Percentiles rank a stretch among this genome's conserved stretches.
phyloP scores from a whole-genome alignment of 2,797 vertebrate genomes.

The Anomalospiza imberbis region DNA sequence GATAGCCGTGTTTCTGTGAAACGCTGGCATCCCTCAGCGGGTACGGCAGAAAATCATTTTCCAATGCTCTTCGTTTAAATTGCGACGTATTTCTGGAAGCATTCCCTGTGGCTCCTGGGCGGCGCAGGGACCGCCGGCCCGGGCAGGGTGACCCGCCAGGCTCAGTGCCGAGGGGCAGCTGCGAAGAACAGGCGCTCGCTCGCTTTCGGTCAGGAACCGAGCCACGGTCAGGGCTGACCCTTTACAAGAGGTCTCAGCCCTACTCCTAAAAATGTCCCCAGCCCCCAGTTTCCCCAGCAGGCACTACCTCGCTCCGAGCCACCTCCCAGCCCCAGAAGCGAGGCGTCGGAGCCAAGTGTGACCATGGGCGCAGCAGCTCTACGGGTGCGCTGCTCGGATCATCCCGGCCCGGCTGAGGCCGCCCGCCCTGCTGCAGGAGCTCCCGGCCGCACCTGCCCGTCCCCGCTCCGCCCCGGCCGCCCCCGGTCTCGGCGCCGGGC shows the following conservation, averaged over 20 bases:
- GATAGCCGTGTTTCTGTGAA: accelerated
- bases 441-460: too few relatives aligned
- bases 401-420: not conserved
- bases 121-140: too few relatives aligned
- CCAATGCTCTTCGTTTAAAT: not conserved
- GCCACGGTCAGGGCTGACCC: not conserved
- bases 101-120: accelerated
- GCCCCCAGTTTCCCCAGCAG: not conserved
- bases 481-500: not conserved
- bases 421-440: accelerated
- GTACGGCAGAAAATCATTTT: accelerated
- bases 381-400: not conserved
- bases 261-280: not conserved
- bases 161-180: accelerated
- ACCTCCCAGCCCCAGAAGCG: too few relatives aligned
- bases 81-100: not conserved
- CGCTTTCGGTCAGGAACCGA: not conserved
- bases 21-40: not conserved
- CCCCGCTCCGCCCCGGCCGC: not conserved
- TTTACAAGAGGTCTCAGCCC: not conserved
- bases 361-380: accelerated
- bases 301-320: not conserved
- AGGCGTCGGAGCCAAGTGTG: accelerated
- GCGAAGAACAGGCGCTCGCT: too few relatives aligned
- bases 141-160: not conserved